phyloP scores from a whole-genome alignment of 2,888 invertebrate genomes.

The Resseliella maxima region DNA sequence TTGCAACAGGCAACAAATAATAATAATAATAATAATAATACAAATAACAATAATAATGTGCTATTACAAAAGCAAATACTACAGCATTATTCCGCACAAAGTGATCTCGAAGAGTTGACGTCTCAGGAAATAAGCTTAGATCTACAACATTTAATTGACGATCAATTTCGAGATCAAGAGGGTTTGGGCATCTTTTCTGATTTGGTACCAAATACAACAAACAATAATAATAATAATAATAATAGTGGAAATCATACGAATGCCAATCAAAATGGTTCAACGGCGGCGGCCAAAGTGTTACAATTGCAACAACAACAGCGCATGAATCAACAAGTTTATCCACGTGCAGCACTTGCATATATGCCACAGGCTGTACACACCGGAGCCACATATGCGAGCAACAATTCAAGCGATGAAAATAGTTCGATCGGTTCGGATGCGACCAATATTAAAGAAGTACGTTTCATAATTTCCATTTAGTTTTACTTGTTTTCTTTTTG shows the following conservation, averaged over 20 bases:
- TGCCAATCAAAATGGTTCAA: constrained; percentile 30
- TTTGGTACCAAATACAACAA: constrained; percentile 75
- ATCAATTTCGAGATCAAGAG: constrained; percentile 86
- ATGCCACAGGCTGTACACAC: constrained; percentile 93
- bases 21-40: constrained; percentile 61
- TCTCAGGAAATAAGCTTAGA: constrained; percentile 93
- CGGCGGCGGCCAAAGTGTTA: constrained; percentile 62
- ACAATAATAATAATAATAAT: constrained; percentile 58
- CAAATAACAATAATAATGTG: constrained; percentile 64
- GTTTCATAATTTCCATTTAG: neutral
- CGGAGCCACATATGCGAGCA: constrained; percentile 67
- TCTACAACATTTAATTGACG: constrained; percentile 91
- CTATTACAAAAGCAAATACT: constrained; percentile 73
- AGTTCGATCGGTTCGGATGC: constrained; percentile 74
- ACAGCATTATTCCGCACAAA: constrained; percentile 77
- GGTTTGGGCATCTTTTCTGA: constrained; percentile 83
- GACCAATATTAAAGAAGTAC: constrained; percentile 79
- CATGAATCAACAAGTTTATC: constrained; percentile 65
- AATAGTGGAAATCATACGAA: constrained; percentile 59
- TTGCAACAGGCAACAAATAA: constrained; percentile 65
- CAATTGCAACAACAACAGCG: constrained; percentile 63
- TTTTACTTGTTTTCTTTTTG: neutral
- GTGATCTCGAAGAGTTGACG: constrained; percentile 88
- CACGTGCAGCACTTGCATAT: constrained; percentile 83
- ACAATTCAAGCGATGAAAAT: constrained; percentile 71